Evolutionary conservation across 1,140 invertebrate species (phyloP), one percentile per base, ranked within the genome.

Genomic region (Agrypnia vestita): DNA sequence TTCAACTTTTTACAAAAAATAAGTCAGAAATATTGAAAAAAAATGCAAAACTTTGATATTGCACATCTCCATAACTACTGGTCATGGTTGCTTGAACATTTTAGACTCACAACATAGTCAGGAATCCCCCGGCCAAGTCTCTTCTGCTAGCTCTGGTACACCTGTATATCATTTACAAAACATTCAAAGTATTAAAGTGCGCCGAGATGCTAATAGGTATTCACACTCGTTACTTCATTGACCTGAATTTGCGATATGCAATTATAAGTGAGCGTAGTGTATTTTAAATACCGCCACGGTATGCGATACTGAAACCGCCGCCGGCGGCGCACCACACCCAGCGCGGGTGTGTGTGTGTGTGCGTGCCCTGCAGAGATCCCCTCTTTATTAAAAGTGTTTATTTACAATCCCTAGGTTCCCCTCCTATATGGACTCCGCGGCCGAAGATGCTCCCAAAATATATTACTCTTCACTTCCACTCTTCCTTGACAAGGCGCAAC

Each of bases 321-420:
- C 25, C 25, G 6, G 25, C 25, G 25, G 25, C 6, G 6, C 25
- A 35, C 25, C 25, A 35, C 53, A 56, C n/a, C 53, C 53, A 15
- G n/a, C 15, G n/a, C 19, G 1, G 0, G 59, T 35, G 9, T 43
- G 13, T 43, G 25, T 64, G 25, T 13, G 44, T 19, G 67, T 51
- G 47, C 6, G 44, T 10, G 10, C 10, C 19, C 67, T 10, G 46
- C 49, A 35, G n/a, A 25, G 67, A 25, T 51, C 47, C 67, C 67
- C 61, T 71, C 67, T 13, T 35, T 51, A 71, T 71, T 51, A 71
- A 49, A 71, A 71, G 46, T 76, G 73, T 76, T 76, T 76, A 76
- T 76, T 76, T 76, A 76, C 73, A 76, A 55, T 76, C 44, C 35
- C 61, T 55, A 61, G 25, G 73, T 15, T 76, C 73, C 73, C 73